Evolutionary conservation across 2,888 invertebrate genomes (phyloP).

Genomic region (Xestia rhomboidea): DNA sequence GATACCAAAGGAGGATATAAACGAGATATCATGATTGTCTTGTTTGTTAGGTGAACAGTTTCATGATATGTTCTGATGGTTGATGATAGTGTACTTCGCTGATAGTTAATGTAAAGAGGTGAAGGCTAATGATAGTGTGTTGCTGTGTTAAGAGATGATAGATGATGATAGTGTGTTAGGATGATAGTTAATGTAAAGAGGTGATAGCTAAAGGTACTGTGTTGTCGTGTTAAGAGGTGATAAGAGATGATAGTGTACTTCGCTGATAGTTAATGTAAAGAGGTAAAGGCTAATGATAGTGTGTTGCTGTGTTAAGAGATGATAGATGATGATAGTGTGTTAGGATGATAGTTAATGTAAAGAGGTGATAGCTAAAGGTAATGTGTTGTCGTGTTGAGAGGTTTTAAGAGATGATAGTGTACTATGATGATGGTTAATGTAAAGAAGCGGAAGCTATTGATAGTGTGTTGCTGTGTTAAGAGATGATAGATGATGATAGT

Average conservation of each 20-base stretch:
- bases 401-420: not conserved
- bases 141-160: not conserved
- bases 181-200: not conserved
- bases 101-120: not conserved
- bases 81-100: not conserved
- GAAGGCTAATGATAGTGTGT: not conserved
- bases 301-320: not conserved
- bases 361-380: not conserved
- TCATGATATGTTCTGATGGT: not conserved
- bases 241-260: not conserved
- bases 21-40: not conserved
- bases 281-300: not conserved
- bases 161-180: not conserved
- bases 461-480: not conserved
- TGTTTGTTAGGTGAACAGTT: not conserved
- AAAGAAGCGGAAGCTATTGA: not conserved
- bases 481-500: not conserved
- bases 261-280: not conserved
- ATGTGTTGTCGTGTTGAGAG: no score
- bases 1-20: not conserved
- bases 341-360: not conserved
- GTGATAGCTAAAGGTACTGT: not conserved
- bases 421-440: not conserved
- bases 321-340: not conserved
- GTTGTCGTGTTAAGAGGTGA: not conserved